Evolutionary conservation across 2,113 vertebrate species (phyloP), one percentile per base, ranked within the genome.

Genomic region (Actinemys pallida): DNA sequence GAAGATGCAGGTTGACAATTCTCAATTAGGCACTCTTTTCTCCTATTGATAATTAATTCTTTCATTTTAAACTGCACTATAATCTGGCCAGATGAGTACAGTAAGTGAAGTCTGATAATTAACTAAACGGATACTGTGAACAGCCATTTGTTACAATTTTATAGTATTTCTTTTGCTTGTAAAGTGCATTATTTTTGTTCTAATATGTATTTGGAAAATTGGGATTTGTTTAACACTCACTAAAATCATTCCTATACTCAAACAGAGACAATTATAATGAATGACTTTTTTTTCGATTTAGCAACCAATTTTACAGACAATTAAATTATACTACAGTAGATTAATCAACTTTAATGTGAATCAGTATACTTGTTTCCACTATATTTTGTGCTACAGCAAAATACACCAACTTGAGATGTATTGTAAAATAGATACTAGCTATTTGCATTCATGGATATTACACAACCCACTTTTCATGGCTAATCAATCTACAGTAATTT

Each of bases 401-500:
- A 97, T 96, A 96, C 29, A 47, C 95, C 94, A 96, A 87, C 53
- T 95, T 90, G 79, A 96, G 90, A 96, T 69, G 69, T 96, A 95
- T 88, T 94, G 93, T 97, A 97, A 97, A 97, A 97, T 95, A 97
- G 88, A 65, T 96, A 94, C 49, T 94, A 96, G 81, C 22, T 80
- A 92, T 93, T 97, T 98, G 81, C 89, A 97, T 91, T 92, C 97
- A 86, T 95, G 92, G 81, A 96, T 97, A 93, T 98, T 97, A 97
- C 96, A 98, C 94, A 98, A 97, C 91, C 65, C 92, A 94, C 72
- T 97, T 98, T 97, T 97, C 95, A 97, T 96, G 94, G 96, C 90
- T 97, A 98, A 98, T 97, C 97, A 96, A 98, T 98, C 94, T 89
- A 94, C 81, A 96, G 93, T 98, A 97, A 98, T 98, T 97, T 97